Evolutionary conservation across 2,888 invertebrate genomes (phyloP), one percentile per base, ranked within the genome.

Genomic region (Leptinotarsa haldemani): DNA sequence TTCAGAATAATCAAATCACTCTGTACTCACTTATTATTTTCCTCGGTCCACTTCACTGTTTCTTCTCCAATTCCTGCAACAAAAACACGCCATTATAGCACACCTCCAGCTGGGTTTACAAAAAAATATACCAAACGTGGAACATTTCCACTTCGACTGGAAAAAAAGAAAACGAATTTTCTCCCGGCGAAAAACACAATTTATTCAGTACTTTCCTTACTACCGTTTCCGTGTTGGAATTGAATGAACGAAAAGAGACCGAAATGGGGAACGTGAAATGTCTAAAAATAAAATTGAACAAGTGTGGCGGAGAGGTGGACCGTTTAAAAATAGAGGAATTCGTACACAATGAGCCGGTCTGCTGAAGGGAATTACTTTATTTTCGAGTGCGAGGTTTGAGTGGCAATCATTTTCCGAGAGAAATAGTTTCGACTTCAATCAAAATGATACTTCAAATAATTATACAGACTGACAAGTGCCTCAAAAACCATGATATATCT

Each of bases 201-300:
- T 74, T 74, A 74, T 74, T 74, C 74, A 67, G 40, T 70, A 64
- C 52, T 74, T 65, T 73, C 74, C 50, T 70, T 70, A 47, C 63
- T 74, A 71, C 68, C 71, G 56, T 69, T 71, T 74, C 74, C 74
- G 64, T 71, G 71, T 68, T 65, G 68, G 65, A 71, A 74, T 69
- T 69, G 69, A 74, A 74, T 71, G 68, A 69, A 71, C 74, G 69
- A 71, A 65, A 71, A 40, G 67, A 68, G 71, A 68, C 70, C 69
- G 71, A 64, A 70, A 66, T 64, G 50, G 66, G 66, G 70, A 56
- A 69, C 70, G 61, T 70, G 67, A 74, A 74, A 70, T 74, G 67
- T 67, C 74, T 74, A 74, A 74, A 74, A 74, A 74, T 74, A 74
- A 74, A 74, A 65, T 74, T 64, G 67, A 73, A 70, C 47, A 46